A percentile compares a stretch with the other conserved stretches of the same genome.
Evolutionary conservation across 2,797 vertebrate genomes (phyloP).

Genomic region (Leuciscus waleckii): DNA sequence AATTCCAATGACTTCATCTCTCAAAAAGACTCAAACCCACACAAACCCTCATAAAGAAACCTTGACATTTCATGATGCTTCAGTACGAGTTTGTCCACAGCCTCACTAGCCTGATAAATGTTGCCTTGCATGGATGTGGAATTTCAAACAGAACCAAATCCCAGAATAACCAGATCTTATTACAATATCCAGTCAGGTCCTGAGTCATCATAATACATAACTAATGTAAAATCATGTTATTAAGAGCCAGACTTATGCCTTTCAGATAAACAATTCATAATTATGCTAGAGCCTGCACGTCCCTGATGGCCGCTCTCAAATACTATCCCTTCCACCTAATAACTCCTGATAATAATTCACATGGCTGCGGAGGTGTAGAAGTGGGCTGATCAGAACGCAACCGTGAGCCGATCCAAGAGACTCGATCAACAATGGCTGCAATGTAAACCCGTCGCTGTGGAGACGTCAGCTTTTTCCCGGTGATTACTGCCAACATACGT

Average conservation of each 20-base stretch:
- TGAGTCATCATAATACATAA: conserved; percentile 19
- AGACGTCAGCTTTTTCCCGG: not conserved
- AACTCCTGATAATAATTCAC: conserved; percentile 43
- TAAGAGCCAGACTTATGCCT: conserved; percentile 16
- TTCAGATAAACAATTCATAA: conserved; percentile 48
- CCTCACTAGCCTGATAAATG: not conserved
- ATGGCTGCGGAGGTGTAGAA: conserved; percentile 40
- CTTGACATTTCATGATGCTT: conserved; percentile 57
- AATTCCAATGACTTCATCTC: conserved; percentile 54
- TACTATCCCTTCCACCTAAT: conserved; percentile 30
- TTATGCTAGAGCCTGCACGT: conserved; percentile 23
- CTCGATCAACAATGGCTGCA: conserved; percentile 22
- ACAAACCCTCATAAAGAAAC: conserved; percentile 35
- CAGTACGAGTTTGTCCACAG: conserved; percentile 6
- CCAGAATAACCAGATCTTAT: conserved; percentile 31
- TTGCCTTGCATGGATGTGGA: conserved; percentile 5
- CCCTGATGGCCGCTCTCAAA: conserved; percentile 34
- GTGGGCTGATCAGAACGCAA: conserved; percentile 27
- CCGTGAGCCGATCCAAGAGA: conserved; percentile 34
- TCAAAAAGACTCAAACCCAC: conserved; percentile 31
- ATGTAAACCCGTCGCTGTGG: conserved; percentile 25
- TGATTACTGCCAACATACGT: conserved; percentile 25
- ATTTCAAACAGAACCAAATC: conserved; percentile 23
- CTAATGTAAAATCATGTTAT: conserved; percentile 16
- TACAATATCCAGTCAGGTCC: conserved; percentile 4